Evolutionary conservation across 1,140 invertebrate species (phyloP), one percentile per base, ranked within the genome.

Genomic region (Caerostris darwini): DNA sequence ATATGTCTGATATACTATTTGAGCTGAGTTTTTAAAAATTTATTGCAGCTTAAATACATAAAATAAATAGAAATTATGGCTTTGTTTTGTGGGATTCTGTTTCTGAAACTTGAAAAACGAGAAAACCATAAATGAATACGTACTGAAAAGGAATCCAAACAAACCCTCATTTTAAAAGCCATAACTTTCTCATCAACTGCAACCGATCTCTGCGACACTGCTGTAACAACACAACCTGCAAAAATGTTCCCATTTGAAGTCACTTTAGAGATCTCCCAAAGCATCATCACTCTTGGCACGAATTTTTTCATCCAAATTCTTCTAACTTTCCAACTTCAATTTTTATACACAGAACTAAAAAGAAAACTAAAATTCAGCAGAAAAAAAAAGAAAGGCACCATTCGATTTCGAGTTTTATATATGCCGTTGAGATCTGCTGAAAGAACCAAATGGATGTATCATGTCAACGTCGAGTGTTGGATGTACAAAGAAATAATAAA

Each of bases 391-490:
- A 19, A 8, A 77, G 71, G 6, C 71, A 85, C 53, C 82, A 57
- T 85, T 85, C 53, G 57, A 57, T 58, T 85, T 85, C 54, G n/a
- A 56, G 54, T 85, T 85, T 85, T 85, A 85, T 85, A 85, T 58
- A 77, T 77, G 71, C 71, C 71, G 71, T 77, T 5, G 71, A 53
- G 71, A 77, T 77, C 71, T 53, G 17, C 61, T 64, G n/a, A 57
- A 69, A 89, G 57, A 77, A 19, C 53, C 56, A 90, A 90, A 90
- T 90, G 89, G 89, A 90, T 77, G 57, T 58, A 82, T 61, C 89
- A 54, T 90, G 89, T 90, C 89, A 81, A 90, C 71, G 69, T 57
- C 19, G 64, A 89, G 61, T 64, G 59, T 17, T 61, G n/a, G 59
- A 87, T 59, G 57, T 56, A 64, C 34, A 50, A 64, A 87, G 34